Percentiles rank a stretch among this genome's conserved stretches.
Conservation (phyloP, 2,113 vertebrate genomes). For the Axis porcinus region DNA sequence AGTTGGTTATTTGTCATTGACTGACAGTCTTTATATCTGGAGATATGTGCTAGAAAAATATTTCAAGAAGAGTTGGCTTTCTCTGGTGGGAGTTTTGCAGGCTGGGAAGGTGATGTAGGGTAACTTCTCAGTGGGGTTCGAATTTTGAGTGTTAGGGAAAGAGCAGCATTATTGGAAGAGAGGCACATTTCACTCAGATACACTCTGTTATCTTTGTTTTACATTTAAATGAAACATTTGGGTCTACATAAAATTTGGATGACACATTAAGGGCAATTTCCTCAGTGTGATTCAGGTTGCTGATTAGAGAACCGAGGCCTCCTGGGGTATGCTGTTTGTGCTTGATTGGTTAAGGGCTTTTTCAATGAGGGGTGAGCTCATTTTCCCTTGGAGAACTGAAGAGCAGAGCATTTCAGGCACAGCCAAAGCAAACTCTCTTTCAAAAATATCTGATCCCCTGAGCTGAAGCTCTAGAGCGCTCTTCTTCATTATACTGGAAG, state of each 20-base stretch:
- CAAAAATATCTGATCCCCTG: neutral
- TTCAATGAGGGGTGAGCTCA: neutral
- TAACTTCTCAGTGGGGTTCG: neutral
- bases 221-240: conserved; percentile 55
- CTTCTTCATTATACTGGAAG: neutral
- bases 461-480: neutral
- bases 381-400: conserved; percentile 12
- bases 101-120: neutral
- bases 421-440: neutral
- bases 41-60: neutral
- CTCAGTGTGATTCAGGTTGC: neutral
- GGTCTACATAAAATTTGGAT: conserved; percentile 42
- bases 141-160: neutral
- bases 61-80: neutral
- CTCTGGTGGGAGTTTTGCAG: neutral
- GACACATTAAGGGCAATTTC: conserved; percentile 52
- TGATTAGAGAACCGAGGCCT: conserved; percentile 7
- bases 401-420: neutral
- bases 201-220: conserved; percentile 38
- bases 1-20: neutral
- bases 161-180: neutral
- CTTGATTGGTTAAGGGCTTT: conserved; percentile 25
- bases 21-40: neutral
- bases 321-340: conserved; percentile 30
- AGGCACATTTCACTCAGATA: neutral